A percentile compares a stretch with the other conserved stretches of the same genome.
These are phyloP conservation scores for Blastobasis adustella DNA, from an alignment of 2,888 invertebrate species.

Conservation along the genomic window DNA sequence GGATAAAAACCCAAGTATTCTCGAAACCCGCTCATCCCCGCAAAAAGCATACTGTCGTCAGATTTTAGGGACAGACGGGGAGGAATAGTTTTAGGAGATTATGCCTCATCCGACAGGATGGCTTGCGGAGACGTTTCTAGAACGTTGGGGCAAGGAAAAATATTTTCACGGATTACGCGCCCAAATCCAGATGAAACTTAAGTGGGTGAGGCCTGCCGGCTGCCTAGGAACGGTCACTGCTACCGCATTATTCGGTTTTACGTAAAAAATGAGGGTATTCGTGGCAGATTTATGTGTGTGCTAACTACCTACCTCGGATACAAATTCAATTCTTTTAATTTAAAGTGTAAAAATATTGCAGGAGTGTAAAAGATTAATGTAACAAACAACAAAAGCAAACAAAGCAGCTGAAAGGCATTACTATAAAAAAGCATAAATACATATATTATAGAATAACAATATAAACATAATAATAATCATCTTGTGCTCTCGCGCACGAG, in stretches of 20 bases:
- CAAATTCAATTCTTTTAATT: background rate
- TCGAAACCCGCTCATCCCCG: background rate
- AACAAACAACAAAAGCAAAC: background rate
- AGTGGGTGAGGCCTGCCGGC: background rate
- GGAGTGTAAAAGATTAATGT: background rate
- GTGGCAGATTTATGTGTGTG: background rate
- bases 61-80: background rate
- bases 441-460: no score
- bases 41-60: constrained; percentile 11
- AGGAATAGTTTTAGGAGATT: constrained; percentile 1
- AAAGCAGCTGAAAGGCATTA: background rate
- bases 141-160: background rate
- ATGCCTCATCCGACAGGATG: background rate
- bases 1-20: no score
- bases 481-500: no score
- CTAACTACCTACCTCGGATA: background rate
- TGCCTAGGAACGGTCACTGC: no score
- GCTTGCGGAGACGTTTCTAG: background rate
- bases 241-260: background rate
- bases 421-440: no score
- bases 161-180: background rate
- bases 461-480: no score
- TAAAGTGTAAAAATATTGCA: background rate
- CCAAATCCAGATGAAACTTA: constrained; percentile 1
- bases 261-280: background rate